These are phyloP conservation scores for Lamproptera curius DNA, from an alignment of 2,888 invertebrate species.

Conservation along the genomic window DNA sequence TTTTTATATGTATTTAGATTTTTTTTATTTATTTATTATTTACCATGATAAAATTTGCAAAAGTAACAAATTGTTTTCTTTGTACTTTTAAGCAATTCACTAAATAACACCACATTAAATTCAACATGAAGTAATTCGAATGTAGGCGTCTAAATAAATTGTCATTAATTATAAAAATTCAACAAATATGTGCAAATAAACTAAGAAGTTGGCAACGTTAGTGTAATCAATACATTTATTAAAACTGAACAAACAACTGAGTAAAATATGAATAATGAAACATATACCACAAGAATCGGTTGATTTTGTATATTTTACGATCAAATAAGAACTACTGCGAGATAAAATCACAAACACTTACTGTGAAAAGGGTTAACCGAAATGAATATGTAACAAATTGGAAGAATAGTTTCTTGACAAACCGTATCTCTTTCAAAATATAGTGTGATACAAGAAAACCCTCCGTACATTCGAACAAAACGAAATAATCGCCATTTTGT, in stretches of 20 bases:
- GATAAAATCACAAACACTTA: constrained; percentile 44
- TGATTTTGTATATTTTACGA: constrained; percentile 31
- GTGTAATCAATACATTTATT: constrained; percentile 68
- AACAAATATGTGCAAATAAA: constrained; percentile 77
- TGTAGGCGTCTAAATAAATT: constrained; percentile 71
- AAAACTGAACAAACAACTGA: constrained; percentile 71
- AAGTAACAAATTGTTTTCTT: constrained; percentile 83
- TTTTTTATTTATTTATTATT: constrained; percentile 66
- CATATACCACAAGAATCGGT: constrained; percentile 48
- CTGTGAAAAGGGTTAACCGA: constrained; percentile 36
- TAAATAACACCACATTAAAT: constrained; percentile 75
- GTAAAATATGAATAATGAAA: constrained; percentile 73
- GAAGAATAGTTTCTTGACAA: constrained; percentile 31
- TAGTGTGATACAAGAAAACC: too few species aligned
- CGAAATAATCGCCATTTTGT: too few species aligned
- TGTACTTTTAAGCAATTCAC: constrained; percentile 85
- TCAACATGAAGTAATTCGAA: constrained; percentile 67
- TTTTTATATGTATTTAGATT: constrained; percentile 67
- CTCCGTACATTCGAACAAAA: too few species aligned
- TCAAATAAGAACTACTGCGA: constrained; percentile 43
- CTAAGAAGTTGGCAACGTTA: constrained; percentile 74
- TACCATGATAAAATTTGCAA: constrained; percentile 81
- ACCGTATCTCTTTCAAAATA: constrained; percentile 23
- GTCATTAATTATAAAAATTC: constrained; percentile 68
- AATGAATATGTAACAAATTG: constrained; percentile 23